These are phyloP conservation scores for Folsomia candida DNA, from an alignment of 2,888 invertebrate genomes.

Conservation along the genomic window DNA sequence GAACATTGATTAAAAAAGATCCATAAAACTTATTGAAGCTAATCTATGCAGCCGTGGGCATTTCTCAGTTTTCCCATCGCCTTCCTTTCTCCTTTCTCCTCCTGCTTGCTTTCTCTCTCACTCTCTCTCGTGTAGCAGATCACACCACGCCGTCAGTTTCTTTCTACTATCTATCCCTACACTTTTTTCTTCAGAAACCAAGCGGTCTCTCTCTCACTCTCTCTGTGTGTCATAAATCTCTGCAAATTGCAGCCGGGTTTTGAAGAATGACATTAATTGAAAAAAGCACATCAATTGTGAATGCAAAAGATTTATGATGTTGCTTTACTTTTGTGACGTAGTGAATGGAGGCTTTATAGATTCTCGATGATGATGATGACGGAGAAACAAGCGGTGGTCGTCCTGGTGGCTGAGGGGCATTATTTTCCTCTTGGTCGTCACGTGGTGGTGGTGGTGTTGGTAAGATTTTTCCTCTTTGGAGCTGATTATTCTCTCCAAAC, in stretches of 20 bases:
- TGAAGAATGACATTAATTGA: conserved; percentile 2
- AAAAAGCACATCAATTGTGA: conserved; percentile 7
- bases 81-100: neutral
- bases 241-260: neutral
- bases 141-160: too few relatives aligned
- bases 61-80: neutral
- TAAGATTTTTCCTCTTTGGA: neutral
- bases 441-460: neutral
- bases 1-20: too few relatives aligned
- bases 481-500: too few relatives aligned
- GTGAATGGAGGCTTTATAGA: conserved; percentile 29
- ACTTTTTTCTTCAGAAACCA: neutral
- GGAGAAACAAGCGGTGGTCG: conserved; percentile 9
- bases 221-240: neutral
- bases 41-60: neutral
- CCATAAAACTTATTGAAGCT: conserved; percentile 1
- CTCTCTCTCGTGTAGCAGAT: too few relatives aligned
- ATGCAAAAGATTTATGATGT: conserved; percentile 22
- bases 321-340: conserved; percentile 43
- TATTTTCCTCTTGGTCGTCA: neutral
- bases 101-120: neutral
- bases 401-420: too few relatives aligned
- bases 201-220: neutral
- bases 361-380: conserved; percentile 10
- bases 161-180: too few relatives aligned